phyloP scores from a whole-genome alignment of 1,140 invertebrate genomes.

The Aethina tumida region DNA sequence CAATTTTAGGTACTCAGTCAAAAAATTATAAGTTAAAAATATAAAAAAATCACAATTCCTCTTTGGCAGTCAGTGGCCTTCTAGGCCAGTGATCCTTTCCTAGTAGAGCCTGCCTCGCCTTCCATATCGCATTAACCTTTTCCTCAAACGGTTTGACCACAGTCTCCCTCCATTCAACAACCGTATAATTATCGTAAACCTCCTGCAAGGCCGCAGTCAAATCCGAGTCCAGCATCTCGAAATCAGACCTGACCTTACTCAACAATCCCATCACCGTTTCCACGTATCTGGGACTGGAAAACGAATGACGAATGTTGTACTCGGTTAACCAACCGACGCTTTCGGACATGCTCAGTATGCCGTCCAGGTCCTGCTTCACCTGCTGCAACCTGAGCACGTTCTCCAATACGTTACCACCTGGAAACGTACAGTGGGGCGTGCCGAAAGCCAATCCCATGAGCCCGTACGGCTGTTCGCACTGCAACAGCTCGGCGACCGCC shows the following conservation, averaged over 20 bases:
- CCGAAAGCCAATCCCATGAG: slow-evolving; percentile 28
- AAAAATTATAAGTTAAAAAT: too few species aligned
- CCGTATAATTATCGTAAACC: slow-evolving; percentile 63
- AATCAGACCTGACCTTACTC: slow-evolving; percentile 52
- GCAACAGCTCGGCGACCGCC: slow-evolving; percentile 24
- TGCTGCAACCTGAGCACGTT: slow-evolving; percentile 20
- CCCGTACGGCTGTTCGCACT: slow-evolving; percentile 33
- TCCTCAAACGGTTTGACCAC: slow-evolving; percentile 21
- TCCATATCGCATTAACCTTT: slow-evolving; percentile 13
- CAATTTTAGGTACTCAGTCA: too few species aligned
- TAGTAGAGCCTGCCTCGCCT: slow-evolving; percentile 16
- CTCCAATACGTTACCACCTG: slow-evolving; percentile 24
- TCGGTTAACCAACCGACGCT: slow-evolving; percentile 60
- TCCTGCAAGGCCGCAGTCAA: slow-evolving; percentile 51
- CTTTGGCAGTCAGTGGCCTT: slow-evolving; percentile 23
- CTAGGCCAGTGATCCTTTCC: slow-evolving; percentile 18
- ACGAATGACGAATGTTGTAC: slow-evolving; percentile 66
- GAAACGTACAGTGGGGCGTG: slow-evolving; percentile 21
- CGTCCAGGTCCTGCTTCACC: slow-evolving; percentile 22
- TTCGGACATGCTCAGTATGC: slow-evolving; percentile 18
- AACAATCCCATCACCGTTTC: slow-evolving; percentile 30
- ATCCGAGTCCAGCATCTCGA: slow-evolving; percentile 49
- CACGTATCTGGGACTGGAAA: slow-evolving; percentile 46
- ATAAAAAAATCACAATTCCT: too few species aligned
- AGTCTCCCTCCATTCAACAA: slow-evolving; percentile 62